These are phyloP conservation scores for Protonibea diacanthus DNA, from an alignment of 2,797 vertebrate genomes.

Conservation along the genomic window DNA sequence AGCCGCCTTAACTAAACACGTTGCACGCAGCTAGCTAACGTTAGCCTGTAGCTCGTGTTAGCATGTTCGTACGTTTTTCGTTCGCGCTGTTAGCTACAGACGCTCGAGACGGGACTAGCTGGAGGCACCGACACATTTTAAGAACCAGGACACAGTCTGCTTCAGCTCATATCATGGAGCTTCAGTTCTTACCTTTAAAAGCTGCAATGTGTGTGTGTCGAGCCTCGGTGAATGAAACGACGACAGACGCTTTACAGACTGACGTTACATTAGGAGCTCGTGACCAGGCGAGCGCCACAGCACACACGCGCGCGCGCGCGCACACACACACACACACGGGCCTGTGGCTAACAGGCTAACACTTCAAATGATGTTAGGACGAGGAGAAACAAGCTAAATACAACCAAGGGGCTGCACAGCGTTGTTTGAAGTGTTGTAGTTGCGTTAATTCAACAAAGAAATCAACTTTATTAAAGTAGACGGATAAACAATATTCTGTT, in stretches of 20 bases:
- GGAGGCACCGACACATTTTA: fast-evolving
- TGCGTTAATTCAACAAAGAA: neutral
- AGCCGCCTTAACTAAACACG: neutral
- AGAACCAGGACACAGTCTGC: too few relatives aligned
- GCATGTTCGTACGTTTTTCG: neutral
- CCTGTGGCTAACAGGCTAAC: too few relatives aligned
- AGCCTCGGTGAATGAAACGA: slow-evolving; percentile 46
- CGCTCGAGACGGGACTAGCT: fast-evolving
- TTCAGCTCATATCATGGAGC: fast-evolving
- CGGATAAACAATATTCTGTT: neutral
- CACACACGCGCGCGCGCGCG: too few relatives aligned
- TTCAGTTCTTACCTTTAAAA: slow-evolving; percentile 48
- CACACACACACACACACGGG: too few relatives aligned
- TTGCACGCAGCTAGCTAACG: neutral
- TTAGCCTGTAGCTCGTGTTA: neutral
- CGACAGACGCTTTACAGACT: slow-evolving; percentile 16
- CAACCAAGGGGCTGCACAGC: too few relatives aligned
- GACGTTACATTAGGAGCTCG: neutral
- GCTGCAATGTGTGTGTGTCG: neutral
- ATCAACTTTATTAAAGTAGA: neutral
- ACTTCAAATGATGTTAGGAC: too few relatives aligned
- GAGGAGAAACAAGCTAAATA: neutral
- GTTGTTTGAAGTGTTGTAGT: too few relatives aligned
- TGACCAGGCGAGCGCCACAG: neutral
- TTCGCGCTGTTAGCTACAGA: neutral